A percentile compares a stretch with the other conserved stretches of the same genome.
Conservation (phyloP, 35 echinoderm and acorn worm genomes). For the Heliocidaris tuberculata region DNA sequence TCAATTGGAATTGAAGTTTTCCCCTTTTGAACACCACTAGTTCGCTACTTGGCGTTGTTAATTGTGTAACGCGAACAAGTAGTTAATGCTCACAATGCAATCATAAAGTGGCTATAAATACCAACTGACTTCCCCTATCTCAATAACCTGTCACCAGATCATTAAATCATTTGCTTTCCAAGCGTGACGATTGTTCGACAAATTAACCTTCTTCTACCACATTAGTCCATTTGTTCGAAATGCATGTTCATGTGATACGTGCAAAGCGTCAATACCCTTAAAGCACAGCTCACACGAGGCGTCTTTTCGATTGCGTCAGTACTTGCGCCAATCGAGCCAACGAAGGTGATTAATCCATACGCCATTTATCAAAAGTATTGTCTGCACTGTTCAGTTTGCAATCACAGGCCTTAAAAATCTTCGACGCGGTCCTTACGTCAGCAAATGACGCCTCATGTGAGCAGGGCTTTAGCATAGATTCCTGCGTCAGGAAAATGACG, state of each 20-base stretch:
- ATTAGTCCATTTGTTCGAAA: not conserved
- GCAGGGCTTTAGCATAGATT: too few species aligned
- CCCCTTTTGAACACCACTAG: constrained; percentile 34
- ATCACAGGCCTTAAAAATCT: too few species aligned
- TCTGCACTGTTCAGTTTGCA: too few species aligned
- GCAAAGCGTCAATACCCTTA: too few species aligned
- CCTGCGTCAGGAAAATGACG: too few species aligned
- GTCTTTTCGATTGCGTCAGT: too few species aligned
- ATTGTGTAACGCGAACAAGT: constrained; percentile 41
- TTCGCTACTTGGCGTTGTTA: constrained; percentile 22
- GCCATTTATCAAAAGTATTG: too few species aligned
- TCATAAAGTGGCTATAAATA: not conserved
- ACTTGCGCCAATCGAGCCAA: too few species aligned
- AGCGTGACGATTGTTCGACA: not conserved
- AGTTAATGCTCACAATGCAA: constrained; percentile 16
- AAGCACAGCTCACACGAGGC: too few species aligned
- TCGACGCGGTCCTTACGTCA: too few species aligned
- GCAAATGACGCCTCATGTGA: too few species aligned
- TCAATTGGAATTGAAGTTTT: constrained; percentile 47
- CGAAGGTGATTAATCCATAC: too few species aligned
- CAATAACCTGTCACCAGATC: not conserved
- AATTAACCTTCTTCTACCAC: not conserved
- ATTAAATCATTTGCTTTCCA: not conserved
- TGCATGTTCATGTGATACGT: not conserved
- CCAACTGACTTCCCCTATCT: constrained; percentile 11